Evolutionary conservation across 2,113 vertebrate genomes (phyloP).

Genomic region (Glaucidium brasilianum): DNA sequence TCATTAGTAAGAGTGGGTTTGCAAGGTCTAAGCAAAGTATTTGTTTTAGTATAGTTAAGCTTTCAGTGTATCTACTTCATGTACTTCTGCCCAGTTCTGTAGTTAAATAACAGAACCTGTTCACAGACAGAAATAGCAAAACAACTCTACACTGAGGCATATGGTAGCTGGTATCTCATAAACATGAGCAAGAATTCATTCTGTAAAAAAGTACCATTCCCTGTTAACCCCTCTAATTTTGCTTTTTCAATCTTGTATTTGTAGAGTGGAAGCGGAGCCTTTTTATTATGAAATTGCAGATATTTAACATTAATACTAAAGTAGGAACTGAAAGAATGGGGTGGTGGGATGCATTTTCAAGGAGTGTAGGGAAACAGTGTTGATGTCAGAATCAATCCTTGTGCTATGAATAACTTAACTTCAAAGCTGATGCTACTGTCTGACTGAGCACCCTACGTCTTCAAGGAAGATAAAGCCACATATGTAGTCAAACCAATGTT

Average conservation of each 20-base stretch:
- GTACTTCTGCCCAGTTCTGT: neutral
- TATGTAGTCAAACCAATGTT: constrained; percentile 59
- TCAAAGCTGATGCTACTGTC: constrained; percentile 58
- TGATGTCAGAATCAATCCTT: constrained; percentile 54
- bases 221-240: neutral
- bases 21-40: neutral
- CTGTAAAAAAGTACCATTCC: neutral
- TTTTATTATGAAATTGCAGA: neutral
- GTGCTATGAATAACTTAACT: constrained; percentile 67
- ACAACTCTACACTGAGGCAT: neutral
- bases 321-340: constrained; percentile 40
- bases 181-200: neutral
- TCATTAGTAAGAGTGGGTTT: neutral
- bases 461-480: constrained; percentile 62
- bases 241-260: neutral
- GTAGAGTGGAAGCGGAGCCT: neutral
- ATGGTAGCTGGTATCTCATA: neutral
- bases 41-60: neutral
- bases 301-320: constrained; percentile 50
- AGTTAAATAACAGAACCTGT: neutral
- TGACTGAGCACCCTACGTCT: constrained; percentile 52
- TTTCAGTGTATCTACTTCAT: neutral
- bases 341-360: constrained; percentile 22
- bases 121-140: neutral
- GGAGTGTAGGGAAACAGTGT: neutral